phyloP scores from a whole-genome alignment of 2,888 invertebrate genomes.

The Drosophila meridionalis region DNA sequence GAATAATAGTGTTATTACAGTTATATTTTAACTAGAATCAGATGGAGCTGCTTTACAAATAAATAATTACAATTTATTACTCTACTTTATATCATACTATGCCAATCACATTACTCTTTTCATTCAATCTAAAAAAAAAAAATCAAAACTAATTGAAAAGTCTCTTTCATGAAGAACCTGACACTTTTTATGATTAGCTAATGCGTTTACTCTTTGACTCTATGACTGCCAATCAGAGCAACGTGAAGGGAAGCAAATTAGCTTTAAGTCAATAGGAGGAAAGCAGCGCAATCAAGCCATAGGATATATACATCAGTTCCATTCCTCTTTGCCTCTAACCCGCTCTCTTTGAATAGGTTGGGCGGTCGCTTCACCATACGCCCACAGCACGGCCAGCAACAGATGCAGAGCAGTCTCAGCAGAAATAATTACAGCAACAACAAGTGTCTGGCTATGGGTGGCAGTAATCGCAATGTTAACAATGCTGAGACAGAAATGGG shows the following conservation, averaged over 20 bases:
- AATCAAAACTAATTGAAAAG: neutral
- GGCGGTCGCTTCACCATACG: constrained; percentile 84
- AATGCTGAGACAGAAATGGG: constrained; percentile 38
- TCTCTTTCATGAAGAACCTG: neutral
- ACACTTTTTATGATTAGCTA: neutral
- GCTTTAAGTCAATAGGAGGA: constrained; percentile 58
- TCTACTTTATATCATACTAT: neutral
- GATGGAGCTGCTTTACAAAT: neutral
- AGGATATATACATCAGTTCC: constrained; percentile 31
- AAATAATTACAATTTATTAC: neutral
- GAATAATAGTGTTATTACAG: neutral
- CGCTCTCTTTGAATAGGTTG: constrained; percentile 67
- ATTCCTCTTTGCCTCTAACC: neutral
- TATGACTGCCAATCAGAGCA: constrained; percentile 44
- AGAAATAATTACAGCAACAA: constrained; percentile 65
- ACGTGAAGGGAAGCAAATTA: constrained; percentile 42
- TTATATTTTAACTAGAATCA: neutral
- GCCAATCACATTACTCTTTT: neutral
- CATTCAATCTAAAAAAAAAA: neutral
- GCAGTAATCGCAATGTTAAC: constrained; percentile 79
- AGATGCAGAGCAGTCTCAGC: constrained; percentile 78
- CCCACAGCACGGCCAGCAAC: constrained; percentile 83
- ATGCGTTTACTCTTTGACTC: constrained; percentile 19
- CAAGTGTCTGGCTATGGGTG: constrained; percentile 72
- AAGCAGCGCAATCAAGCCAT: constrained; percentile 32